Conservation (phyloP, 2,797 vertebrate species). For the Nothura maculosa region DNA sequence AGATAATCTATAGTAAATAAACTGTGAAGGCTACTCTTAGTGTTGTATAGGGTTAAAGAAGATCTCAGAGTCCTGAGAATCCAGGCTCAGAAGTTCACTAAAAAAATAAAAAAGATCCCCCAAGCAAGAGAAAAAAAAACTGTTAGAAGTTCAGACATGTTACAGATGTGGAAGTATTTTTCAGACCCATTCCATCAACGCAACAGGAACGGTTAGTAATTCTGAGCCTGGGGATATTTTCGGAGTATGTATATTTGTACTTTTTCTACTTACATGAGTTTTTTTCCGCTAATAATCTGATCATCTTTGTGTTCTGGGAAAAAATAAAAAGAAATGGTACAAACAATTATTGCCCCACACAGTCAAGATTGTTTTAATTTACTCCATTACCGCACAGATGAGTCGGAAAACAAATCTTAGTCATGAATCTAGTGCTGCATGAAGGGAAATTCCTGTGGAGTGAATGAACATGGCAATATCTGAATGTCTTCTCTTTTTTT, state of each 20-base stretch:
- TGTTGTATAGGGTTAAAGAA: neutral
- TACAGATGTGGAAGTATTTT: neutral
- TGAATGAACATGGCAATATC: neutral
- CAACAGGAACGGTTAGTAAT: neutral
- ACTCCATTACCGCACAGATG: neutral
- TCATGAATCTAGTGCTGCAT: neutral
- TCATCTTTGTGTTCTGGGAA: neutral
- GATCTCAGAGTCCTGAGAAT: neutral
- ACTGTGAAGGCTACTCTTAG: neutral
- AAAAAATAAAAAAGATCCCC: neutral
- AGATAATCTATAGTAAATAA: neutral
- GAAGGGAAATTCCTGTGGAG: conserved; percentile 44
- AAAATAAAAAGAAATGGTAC: neutral
- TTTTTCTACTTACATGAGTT: neutral
- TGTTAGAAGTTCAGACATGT: neutral
- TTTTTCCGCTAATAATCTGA: neutral
- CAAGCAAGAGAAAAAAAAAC: neutral
- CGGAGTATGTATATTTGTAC: neutral
- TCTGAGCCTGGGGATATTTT: neutral
- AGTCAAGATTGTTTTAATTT: conserved; percentile 21
- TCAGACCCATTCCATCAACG: neutral
- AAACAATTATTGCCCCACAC: neutral
- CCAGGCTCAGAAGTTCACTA: neutral
- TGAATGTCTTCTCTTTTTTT: neutral
- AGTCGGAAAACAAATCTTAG: conserved; percentile 29